Conservation (phyloP, 2,888 invertebrate genomes). For the Acrocera orbiculus region DNA sequence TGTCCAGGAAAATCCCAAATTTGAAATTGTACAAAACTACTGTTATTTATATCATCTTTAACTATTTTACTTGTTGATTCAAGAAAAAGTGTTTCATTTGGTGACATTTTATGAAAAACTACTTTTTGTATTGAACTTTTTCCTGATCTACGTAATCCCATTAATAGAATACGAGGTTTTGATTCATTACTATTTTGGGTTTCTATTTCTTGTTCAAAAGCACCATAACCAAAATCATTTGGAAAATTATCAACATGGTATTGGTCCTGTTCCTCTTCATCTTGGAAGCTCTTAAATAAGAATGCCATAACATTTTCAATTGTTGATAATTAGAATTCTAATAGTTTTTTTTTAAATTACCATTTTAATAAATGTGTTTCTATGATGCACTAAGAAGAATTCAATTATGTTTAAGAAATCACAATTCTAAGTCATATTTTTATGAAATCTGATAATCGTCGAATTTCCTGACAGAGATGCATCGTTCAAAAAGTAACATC, state of each 20-base stretch:
- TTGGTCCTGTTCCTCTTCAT: slow-evolving; percentile 36
- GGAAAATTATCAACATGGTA: slow-evolving; percentile 54
- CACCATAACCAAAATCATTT: slow-evolving; percentile 83
- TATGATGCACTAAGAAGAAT: too few species aligned
- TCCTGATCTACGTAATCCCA: slow-evolving; percentile 92
- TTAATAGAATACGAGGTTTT: slow-evolving; percentile 83
- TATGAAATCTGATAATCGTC: too few species aligned
- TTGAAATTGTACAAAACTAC: slow-evolving; percentile 95
- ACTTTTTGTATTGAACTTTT: slow-evolving; percentile 99
- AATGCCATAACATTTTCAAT: not conserved
- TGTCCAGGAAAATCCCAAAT: slow-evolving; percentile 99
- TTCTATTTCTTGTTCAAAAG: slow-evolving; percentile 66
- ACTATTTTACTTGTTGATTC: slow-evolving; percentile 98
- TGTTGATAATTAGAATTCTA: too few species aligned
- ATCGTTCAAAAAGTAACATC: too few species aligned
- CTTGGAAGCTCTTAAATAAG: slow-evolving; percentile 35
- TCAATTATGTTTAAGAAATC: too few species aligned
- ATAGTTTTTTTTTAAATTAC: too few species aligned
- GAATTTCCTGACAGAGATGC: too few species aligned
- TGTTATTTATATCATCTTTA: slow-evolving; percentile 93
- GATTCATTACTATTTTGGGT: slow-evolving; percentile 33
- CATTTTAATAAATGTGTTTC: too few species aligned
- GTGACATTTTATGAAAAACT: slow-evolving; percentile 99
- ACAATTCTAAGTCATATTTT: too few species aligned
- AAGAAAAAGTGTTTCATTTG: slow-evolving; percentile 95